Percentiles rank a stretch among this genome's conserved stretches.
These are phyloP conservation scores for Arctopsyche grandis DNA, from an alignment of 1,140 invertebrate species.

Conservation along the genomic window DNA sequence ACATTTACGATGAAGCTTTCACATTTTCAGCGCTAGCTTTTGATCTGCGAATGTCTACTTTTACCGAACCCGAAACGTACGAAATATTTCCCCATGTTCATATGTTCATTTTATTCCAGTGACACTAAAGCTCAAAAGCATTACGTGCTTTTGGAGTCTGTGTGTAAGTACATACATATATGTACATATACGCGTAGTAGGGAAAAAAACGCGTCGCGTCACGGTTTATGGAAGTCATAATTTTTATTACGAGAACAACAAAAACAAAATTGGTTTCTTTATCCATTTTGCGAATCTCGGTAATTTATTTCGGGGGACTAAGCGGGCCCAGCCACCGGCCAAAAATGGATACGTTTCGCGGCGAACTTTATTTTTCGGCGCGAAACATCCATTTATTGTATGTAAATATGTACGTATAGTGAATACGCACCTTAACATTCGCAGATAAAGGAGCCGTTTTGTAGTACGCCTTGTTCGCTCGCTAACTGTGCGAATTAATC, in stretches of 20 bases:
- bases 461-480: neutral
- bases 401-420: neutral
- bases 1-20: neutral
- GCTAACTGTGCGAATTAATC: slow-evolving; percentile 9
- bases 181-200: neutral
- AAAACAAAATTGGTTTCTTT: slow-evolving; percentile 46
- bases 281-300: slow-evolving; percentile 46
- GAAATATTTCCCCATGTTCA: neutral
- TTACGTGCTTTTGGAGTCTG: neutral
- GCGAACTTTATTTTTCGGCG: slow-evolving; percentile 22
- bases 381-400: slow-evolving; percentile 28
- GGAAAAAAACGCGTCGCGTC: slow-evolving; percentile 26
- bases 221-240: slow-evolving; percentile 35
- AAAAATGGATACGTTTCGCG: slow-evolving; percentile 34
- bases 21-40: neutral
- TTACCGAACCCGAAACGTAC: neutral
- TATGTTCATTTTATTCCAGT: slow-evolving; percentile 11
- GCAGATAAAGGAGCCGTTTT: slow-evolving; percentile 19
- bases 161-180: neutral
- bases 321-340: slow-evolving; percentile 2
- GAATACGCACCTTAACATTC: neutral
- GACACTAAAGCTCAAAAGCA: slow-evolving; percentile 12
- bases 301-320: slow-evolving; percentile 37
- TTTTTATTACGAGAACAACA: slow-evolving; percentile 45
- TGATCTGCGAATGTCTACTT: neutral